Base-by-base conservation (phyloP, 2,888 invertebrate genomes). In the Cheilosia urbana region DNA sequence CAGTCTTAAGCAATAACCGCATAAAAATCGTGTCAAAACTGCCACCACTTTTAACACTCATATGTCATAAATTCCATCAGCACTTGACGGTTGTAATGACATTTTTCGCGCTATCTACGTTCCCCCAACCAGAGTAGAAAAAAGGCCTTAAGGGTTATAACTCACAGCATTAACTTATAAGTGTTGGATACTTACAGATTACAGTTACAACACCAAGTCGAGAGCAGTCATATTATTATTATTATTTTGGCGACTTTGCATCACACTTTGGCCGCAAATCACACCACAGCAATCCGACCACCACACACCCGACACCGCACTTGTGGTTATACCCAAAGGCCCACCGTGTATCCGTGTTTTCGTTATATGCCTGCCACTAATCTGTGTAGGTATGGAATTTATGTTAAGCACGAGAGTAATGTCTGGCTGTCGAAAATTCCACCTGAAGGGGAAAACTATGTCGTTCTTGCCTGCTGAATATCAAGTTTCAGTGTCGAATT, bases 381-480 rank as follows among this genome's bases (percentile, higher is more conserved):
- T 66, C 80, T 68, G 19, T 47, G 47, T 47, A 55, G 30, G 53
- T 27, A 62, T 60, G 71, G 75, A 80, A 76, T 78, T 75, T 53
- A n/a, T n/a, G 57, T 65, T 63, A 49, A 73, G 45, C 73, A 65
- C 83, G 53, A 79, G 69, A 75, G 75, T 66, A 84, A 71, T 84
- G 80, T 75, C 80, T 80, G 75, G 65, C 69, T 84, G 79, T 84
- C 65, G 65, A 63, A 84, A 83, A 84, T 80, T 80, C 80, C 80
- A 84, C 73, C 79, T 84, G 69, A 75, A 79, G 65, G 69, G 51
- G 45, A 47, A 37, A 68, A 79, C 66, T 68, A 60, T 55, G 63
- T 73, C 15, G 55, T 27, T 47, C 51, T 49, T 40, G 78, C n/a
- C 34, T n/a, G 58, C 53, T 58, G 51, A 75, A 66, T 84, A 75